Conservation (phyloP, 2,113 vertebrate species). For the Pseudonaja textilis region DNA sequence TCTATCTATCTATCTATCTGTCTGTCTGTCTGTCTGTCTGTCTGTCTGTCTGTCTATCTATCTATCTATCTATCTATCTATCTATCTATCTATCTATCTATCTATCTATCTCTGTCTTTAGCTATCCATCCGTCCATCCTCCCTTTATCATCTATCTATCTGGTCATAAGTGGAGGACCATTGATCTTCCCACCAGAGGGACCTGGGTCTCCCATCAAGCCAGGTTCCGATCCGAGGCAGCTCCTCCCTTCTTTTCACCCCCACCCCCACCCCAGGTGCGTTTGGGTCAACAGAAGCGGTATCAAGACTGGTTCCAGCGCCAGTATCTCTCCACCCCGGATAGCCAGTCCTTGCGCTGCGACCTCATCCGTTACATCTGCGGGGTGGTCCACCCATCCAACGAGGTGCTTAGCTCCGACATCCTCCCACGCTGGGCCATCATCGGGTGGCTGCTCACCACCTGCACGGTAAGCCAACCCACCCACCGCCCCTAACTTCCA, state of each 20-base stretch:
- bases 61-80: too few relatives aligned
- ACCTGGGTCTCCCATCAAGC: not conserved
- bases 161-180: not conserved
- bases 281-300: constrained; percentile 95
- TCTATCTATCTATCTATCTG: too few relatives aligned
- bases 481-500: not conserved
- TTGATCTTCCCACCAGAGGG: not conserved
- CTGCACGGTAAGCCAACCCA: constrained; percentile 79
- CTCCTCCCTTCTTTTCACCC: accelerated
- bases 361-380: constrained; percentile 96
- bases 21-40: too few relatives aligned
- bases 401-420: constrained; percentile 95
- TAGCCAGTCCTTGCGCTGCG: constrained; percentile 93
- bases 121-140: too few relatives aligned
- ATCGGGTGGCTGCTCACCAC: constrained; percentile 98
- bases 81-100: too few relatives aligned
- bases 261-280: constrained; percentile 75
- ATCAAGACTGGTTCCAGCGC: constrained; percentile 97
- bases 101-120: too few relatives aligned
- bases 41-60: too few relatives aligned
- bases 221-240: not conserved
- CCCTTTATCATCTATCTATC: too few relatives aligned
- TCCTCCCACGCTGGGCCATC: constrained; percentile 97
- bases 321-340: constrained; percentile 93
- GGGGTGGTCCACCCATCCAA: constrained; percentile 96